Conservation (phyloP, 2,113 vertebrate genomes). For the Arizona elegans region DNA sequence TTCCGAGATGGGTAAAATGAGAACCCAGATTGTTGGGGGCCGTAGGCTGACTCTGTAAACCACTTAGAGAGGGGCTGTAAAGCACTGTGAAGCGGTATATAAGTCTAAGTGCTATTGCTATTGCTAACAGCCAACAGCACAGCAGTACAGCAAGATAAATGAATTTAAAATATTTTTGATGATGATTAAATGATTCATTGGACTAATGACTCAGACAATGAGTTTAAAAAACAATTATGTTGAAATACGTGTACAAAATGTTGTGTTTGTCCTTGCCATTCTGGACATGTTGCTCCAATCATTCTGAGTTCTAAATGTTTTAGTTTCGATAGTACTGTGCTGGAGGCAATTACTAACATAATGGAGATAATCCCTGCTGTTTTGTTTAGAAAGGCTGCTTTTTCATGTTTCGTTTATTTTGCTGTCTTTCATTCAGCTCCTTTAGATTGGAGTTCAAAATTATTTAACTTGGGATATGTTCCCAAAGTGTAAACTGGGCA, state of each 20-base stretch:
- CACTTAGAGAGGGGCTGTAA: no score
- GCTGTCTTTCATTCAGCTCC: neutral
- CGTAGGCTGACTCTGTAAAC: no score
- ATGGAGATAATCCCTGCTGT: neutral
- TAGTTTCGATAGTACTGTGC: neutral
- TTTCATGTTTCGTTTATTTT: neutral
- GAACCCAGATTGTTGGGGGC: no score
- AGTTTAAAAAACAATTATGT: neutral
- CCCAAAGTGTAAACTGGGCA: neutral
- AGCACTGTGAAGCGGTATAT: no score
- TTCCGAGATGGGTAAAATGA: no score
- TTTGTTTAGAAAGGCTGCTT: neutral
- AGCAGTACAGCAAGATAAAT: neutral
- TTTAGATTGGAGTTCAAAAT: neutral
- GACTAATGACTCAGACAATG: neutral
- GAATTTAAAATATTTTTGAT: neutral
- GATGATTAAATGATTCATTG: neutral
- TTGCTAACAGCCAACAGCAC: neutral
- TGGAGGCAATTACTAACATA: neutral
- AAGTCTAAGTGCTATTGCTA: neutral
- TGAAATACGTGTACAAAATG: neutral
- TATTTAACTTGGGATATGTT: neutral
- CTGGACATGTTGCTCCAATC: neutral
- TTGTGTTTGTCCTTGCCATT: neutral
- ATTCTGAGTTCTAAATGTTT: neutral